Base-by-base conservation (phyloP, 2,797 vertebrate species). In the Oophaga sylvatica region DNA sequence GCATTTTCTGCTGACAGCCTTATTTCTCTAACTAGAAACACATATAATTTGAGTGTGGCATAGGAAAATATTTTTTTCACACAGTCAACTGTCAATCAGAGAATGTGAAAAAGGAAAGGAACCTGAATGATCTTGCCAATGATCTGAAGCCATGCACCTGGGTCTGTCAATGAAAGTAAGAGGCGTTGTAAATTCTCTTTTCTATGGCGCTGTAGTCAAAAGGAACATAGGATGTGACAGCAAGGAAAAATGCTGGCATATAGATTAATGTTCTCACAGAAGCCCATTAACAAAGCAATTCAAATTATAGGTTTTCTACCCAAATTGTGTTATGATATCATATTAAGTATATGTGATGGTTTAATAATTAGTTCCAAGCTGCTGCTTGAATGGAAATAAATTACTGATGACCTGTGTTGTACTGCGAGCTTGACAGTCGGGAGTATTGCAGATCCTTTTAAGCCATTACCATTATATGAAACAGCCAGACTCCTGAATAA, bases 301-400 rank as follows among this genome's bases (percentile, higher is more conserved):
- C 2, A 87, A 87, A 87, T 81, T 82, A 62, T 62, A 87, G 85
- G 77, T 63, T 63, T 67, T 80, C 75, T 80, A 35, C 48, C 75
- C 48, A 78, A 77, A 73, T 26, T 35, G 59, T 87, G 80, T 60
- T 81, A 65, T 75, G 56, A 53, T 82, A 80, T 82, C 35, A 71
- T 73, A 63, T 45, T 81, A 73, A 63, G 29, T 60, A 70, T 82
- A 68, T 62, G 31, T 86, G 76, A 86, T 86, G 76, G 76, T 77
- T 86, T 77, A 65, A 85, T 85, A 78, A 85, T 77, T 77, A 85
- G 35, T 48, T 85, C 45, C 67, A 63, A 48, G 20, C 22, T 63
- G 56, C 71, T 53, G 60, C 83, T 56, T 10, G n/a, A 68, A 68
- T 68, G 16, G 80, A 56, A 82, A 68, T 82, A 41, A 82, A 68